Evolutionary conservation across 2,888 invertebrate genomes (phyloP), one percentile per base, ranked within the genome.

Genomic region (Syritta pipiens): DNA sequence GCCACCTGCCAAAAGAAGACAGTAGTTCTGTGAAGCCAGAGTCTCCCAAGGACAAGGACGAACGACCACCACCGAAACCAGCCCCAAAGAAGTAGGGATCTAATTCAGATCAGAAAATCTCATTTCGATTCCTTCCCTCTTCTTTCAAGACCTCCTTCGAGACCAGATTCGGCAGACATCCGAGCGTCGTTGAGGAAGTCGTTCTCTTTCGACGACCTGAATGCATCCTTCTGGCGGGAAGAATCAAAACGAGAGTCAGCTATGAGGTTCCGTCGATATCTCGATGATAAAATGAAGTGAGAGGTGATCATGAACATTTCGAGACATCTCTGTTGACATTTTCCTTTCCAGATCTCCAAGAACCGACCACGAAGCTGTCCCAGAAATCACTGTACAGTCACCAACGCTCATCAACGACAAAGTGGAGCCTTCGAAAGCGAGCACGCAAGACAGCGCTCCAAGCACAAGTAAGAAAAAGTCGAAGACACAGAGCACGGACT

Each of bases 121-220:
- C 17, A 37, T 5, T 28, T 7, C 1, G 4, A 28, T 26, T 49
- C 28, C 10, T 42, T 67, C 1, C 17, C 1, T 24, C 12, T 32
- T 10, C 12, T 20, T 28, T 49, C 24, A 19, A 9, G 1, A 4
- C 37, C 37, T 37, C 17, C 1, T n/a, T 14, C 9, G 7, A 17
- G n/a, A n/a, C n/a, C n/a, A n/a, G n/a, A n/a, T n/a, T n/a, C n/a
- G n/a, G n/a, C n/a, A n/a, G n/a, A n/a, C n/a, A n/a, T n/a, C n/a
- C n/a, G n/a, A n/a, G n/a, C n/a, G n/a, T 60, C 71, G 37, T 68
- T 88, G 4, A 84, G 83, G 2, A 85, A 86, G 74, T 84, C 84
- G 2, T 84, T 84, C 5, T 88, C 87, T 10, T 84, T 84, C 28
- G 85, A 87, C 22, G 88, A 87, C 76, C 65, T 87, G 4, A 77